Conservation (phyloP, 2,113 vertebrate species). For the Thryonomys swinderianus region DNA sequence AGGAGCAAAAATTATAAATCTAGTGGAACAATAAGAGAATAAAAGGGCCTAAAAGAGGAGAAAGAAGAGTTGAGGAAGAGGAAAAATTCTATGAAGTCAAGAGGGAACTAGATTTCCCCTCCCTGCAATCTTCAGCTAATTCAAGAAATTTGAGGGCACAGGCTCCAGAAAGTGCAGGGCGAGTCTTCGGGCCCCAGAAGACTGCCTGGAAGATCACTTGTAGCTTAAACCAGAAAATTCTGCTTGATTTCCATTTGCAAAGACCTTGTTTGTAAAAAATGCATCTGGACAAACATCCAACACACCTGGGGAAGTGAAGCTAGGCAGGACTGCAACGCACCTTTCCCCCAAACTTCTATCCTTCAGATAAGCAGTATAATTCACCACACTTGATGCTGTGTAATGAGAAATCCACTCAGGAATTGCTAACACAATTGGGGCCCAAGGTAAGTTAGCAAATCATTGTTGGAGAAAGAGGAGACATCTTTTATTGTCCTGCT, state of each 20-base stretch:
- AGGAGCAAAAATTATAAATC: neutral
- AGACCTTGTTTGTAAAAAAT: neutral
- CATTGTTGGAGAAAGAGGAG: neutral
- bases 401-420: neutral
- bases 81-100: neutral
- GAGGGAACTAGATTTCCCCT: neutral
- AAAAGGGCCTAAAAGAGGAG: neutral
- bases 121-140: neutral
- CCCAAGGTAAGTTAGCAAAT: neutral
- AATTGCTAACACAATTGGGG: neutral
- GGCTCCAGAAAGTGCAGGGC: neutral
- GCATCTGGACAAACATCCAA: neutral
- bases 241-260: neutral
- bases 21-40: neutral
- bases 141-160: neutral
- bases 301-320: neutral
- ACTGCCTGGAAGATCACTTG: neutral
- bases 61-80: neutral
- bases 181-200: neutral
- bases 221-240: neutral
- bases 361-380: neutral
- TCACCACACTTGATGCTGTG: neutral
- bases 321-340: neutral
- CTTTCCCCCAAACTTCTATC: accelerated
- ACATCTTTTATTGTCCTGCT: neutral